These are phyloP conservation scores for Sula dactylatra DNA, from an alignment of 2,113 vertebrate genomes.

Conservation along the genomic window DNA sequence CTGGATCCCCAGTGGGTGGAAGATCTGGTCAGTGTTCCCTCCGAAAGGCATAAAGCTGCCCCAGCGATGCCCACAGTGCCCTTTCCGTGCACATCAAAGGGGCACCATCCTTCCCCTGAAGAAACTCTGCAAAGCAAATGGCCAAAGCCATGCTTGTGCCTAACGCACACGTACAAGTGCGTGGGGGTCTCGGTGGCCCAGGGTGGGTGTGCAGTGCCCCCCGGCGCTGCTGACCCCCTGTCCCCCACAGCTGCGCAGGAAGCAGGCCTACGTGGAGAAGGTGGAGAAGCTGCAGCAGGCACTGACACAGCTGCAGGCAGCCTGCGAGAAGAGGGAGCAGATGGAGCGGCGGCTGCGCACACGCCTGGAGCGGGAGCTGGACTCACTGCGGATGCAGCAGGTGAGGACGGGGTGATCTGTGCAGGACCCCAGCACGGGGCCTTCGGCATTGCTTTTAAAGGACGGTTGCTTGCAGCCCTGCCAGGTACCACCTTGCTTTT, in stretches of 20 bases:
- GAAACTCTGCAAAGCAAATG: neutral
- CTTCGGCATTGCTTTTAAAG: neutral
- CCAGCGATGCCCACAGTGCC: neutral
- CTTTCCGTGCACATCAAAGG: neutral
- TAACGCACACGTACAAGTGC: accelerated
- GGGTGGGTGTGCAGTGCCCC: neutral
- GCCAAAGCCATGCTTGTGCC: neutral
- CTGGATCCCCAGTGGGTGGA: neutral
- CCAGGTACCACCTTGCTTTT: neutral
- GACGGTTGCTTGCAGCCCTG: neutral
- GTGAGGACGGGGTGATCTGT: slow-evolving; percentile 4
- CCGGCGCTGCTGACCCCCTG: neutral
- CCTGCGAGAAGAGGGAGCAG: slow-evolving; percentile 85
- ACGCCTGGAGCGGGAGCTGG: slow-evolving; percentile 83
- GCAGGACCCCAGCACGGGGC: accelerated
- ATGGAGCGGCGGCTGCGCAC: slow-evolving; percentile 84
- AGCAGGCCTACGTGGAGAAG: slow-evolving; percentile 84
- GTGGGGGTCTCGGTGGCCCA: accelerated
- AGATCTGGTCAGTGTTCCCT: neutral
- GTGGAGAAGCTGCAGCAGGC: slow-evolving; percentile 87
- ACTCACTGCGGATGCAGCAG: slow-evolving; percentile 83
- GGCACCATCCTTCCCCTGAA: neutral
- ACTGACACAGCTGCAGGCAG: slow-evolving; percentile 80
- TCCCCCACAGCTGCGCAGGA: slow-evolving; percentile 77
- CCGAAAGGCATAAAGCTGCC: neutral